These are phyloP conservation scores for Apis florea DNA, from an alignment of 1,140 invertebrate species.

Conservation along the genomic window DNA sequence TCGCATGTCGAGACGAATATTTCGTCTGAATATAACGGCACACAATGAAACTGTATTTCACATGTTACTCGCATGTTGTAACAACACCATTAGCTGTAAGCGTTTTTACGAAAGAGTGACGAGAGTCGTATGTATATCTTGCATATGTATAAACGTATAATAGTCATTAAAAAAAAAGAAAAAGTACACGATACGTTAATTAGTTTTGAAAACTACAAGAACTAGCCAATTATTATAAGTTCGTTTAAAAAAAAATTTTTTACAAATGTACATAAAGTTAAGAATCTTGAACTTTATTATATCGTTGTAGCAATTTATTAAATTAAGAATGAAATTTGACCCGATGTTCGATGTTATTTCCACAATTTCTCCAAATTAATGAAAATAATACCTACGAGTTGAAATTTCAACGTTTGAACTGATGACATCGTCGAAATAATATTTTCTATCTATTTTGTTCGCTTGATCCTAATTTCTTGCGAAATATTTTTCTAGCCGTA, in stretches of 20 bases:
- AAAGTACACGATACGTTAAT: too few species aligned
- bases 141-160: not conserved
- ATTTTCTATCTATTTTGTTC: too few species aligned
- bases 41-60: not conserved
- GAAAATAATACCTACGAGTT: too few species aligned
- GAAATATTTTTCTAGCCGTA: too few species aligned
- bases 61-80: not conserved
- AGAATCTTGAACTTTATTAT: constrained; percentile 31
- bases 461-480: too few species aligned
- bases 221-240: constrained; percentile 19
- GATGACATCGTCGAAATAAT: too few species aligned
- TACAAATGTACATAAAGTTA: constrained; percentile 47
- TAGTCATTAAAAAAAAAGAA: not conserved
- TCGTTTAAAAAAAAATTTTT: constrained; percentile 43
- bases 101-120: constrained; percentile 16
- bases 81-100: constrained; percentile 13
- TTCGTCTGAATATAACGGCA: not conserved
- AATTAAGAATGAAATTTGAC: constrained; percentile 1
- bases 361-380: not conserved
- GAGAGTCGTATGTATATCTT: not conserved
- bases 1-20: not conserved
- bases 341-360: not conserved
- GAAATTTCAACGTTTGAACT: too few species aligned
- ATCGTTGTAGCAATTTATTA: constrained; percentile 49
- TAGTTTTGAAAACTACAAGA: too few species aligned